Evolutionary conservation across 2,113 vertebrate species (phyloP), one percentile per base, ranked within the genome.

Genomic region (Struthio camelus): DNA sequence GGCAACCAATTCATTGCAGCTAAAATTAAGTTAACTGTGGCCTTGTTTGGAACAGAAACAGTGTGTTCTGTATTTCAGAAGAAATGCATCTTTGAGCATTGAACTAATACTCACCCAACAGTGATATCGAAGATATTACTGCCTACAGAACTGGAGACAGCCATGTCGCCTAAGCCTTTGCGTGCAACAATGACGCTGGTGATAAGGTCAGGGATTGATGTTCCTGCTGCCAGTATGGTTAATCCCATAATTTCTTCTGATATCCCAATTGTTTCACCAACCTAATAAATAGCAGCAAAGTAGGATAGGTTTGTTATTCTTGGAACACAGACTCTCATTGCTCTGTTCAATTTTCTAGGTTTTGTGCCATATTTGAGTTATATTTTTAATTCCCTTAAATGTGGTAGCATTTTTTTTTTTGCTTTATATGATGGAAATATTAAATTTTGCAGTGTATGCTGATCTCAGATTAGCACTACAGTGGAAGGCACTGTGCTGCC

Each of bases 61-160:
- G 44, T 25, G 18, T 34, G 19, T 34, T 84, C 40, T 85, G 53
- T 71, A 38, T 72, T 96, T 62, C 42, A 46, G 80, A 59, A 89
- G 53, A 66, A 87, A 75, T 3, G 30, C 14, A 6, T 23, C 48
- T 85, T 54, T 40, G 7, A 40, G 80, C 77, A 9, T 13, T 48
- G 32, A 32, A 11, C 28, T 50, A 50, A 51, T 85, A 97, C 99
- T 99, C 96, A 99, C 99, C 99, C 99, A 32, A 99, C 96, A 5
- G 99, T 99, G 98, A 99, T 99, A 75, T 99, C 99, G 1, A 99
- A 99, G 97, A 99, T 99, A 95, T 99, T 99, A 91, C 99, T 99
- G 97, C 99, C 99, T 75, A 99, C 99, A 1, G 99, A 99, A 59
- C 99, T 99, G 94, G 99, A 99, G 85, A 99, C 99, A 1, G 99